Base-by-base conservation (phyloP, 2,888 invertebrate genomes). In the Creontiades dilutus region DNA sequence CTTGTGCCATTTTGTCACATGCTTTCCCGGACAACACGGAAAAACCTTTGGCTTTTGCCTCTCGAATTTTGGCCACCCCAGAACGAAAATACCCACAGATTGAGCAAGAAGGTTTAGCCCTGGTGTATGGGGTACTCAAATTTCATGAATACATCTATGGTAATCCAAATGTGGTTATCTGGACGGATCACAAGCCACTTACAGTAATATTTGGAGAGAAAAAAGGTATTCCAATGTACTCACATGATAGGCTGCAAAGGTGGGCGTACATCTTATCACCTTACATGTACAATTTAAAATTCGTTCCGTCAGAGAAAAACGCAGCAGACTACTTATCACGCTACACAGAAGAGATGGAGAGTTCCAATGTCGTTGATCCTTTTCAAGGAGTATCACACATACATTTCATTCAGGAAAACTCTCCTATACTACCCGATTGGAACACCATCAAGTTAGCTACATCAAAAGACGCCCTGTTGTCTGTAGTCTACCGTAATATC, bases 111-210 rank as follows among this genome's bases (percentile, higher is more conserved):
- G n/a, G n/a, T n/a, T n/a, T 81, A 3, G 81, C 81, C 14, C 9
- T n/a, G n/a, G n/a, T n/a, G n/a, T 48, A 81, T 81, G 81, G 47
- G n/a, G 81, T 81, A 4, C 47, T 81, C 9, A 37, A 81, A 46
- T 81, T 81, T 19, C 81, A 81, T 48, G 47, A 81, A n/a, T 81
- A 81, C 47, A 81, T 81, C 12, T 81, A 81, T 47, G 81, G 81
- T 46, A 81, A 81, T 81, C 19, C 46, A 37, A 81, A 81, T 27
- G 16, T 81, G 12, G 48, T 48, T 37, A 81, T 81, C 5, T 81
- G 81, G 81, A 81, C 46, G 7, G 81, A 81, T 81, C 81, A 81
- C 47, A 81, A 81, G 47, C 81, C 81, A 7, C 81, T 81, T 12
- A n/a, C n/a, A n/a, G n/a, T n/a, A n/a, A n/a, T n/a, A n/a, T n/a